phyloP scores from a whole-genome alignment of 2,888 invertebrate genomes.

The Xanthorhoe spadicearia region DNA sequence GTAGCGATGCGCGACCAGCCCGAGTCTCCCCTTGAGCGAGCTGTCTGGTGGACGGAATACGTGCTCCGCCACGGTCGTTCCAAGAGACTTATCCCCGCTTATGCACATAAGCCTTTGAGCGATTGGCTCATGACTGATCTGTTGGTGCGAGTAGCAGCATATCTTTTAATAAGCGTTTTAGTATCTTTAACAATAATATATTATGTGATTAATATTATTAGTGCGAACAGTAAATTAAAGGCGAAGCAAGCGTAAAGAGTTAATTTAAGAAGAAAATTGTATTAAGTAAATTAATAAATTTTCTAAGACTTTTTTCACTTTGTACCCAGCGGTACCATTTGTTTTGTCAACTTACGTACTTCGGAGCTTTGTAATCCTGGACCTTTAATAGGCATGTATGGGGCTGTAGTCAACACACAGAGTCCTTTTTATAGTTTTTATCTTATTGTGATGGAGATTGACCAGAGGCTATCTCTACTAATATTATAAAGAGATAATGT shows the following conservation, averaged over 20 bases:
- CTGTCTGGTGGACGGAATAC: constrained; percentile 55
- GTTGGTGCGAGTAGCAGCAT: background rate
- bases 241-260: background rate
- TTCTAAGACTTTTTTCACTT: too few relatives aligned
- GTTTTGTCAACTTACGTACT: too few relatives aligned
- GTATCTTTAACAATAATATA: background rate
- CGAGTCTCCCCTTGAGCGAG: constrained; percentile 46
- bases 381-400: too few relatives aligned
- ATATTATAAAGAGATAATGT: too few relatives aligned
- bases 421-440: too few relatives aligned
- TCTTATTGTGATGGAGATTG: too few relatives aligned
- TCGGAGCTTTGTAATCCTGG: too few relatives aligned
- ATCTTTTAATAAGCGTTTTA: background rate
- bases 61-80: constrained; percentile 51
- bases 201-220: background rate
- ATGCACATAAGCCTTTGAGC: constrained; percentile 47
- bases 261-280: background rate
- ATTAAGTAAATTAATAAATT: too few relatives aligned
- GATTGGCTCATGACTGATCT: constrained; percentile 40
- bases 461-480: too few relatives aligned
- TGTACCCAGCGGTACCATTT: too few relatives aligned
- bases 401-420: too few relatives aligned
- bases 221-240: background rate
- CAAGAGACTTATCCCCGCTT: constrained; percentile 45
- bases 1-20: constrained; percentile 48